phyloP scores from a whole-genome alignment of 2,888 invertebrate species.

The Hydraecia micacea region DNA sequence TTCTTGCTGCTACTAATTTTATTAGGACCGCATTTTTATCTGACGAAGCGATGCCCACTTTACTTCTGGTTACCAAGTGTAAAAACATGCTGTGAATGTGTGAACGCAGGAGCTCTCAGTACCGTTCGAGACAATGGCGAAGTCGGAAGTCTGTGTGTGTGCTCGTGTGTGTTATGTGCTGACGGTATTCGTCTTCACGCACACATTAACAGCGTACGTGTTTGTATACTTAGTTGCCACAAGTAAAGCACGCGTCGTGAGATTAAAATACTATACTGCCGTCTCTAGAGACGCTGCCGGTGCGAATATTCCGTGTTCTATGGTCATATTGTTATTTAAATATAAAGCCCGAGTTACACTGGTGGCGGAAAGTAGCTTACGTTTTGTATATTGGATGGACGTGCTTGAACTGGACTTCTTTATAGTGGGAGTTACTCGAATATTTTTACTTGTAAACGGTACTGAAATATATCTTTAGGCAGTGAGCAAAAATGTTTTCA shows the following conservation, averaged over 20 bases:
- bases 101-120: neutral
- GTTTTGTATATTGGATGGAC: slow-evolving; percentile 35
- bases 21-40: neutral
- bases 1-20: neutral
- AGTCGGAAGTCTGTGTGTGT: neutral
- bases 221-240: neutral
- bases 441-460: slow-evolving; percentile 10
- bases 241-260: neutral
- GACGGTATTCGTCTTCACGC: neutral
- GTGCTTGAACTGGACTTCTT: slow-evolving; percentile 40
- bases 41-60: neutral
- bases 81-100: neutral
- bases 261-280: neutral
- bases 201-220: neutral
- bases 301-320: neutral
- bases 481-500: neutral
- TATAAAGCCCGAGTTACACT: slow-evolving; percentile 54
- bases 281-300: neutral
- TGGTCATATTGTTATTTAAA: slow-evolving; percentile 67
- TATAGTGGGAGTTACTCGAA: slow-evolving; percentile 4
- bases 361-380: slow-evolving; percentile 36
- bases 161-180: neutral
- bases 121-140: neutral
- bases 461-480: neutral
- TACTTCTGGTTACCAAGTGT: neutral